A percentile compares a stretch with the other conserved stretches of the same genome.
These are phyloP conservation scores for Neogale vison DNA, from an alignment of 2,113 vertebrate species.

Conservation along the genomic window DNA sequence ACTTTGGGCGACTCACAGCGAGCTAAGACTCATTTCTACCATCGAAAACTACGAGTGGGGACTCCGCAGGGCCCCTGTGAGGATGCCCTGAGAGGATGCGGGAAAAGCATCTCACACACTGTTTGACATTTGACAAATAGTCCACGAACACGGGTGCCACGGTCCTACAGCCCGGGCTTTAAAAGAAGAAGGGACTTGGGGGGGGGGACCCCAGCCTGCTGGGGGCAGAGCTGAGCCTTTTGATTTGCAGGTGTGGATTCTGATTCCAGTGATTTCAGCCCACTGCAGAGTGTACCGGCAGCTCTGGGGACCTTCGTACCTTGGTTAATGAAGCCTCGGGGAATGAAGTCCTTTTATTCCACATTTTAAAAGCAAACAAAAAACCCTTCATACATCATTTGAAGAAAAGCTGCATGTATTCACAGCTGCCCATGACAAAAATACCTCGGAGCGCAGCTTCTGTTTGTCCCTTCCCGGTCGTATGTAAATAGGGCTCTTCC, in stretches of 20 bases:
- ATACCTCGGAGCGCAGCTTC: conserved; percentile 57
- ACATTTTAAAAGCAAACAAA: conserved; percentile 72
- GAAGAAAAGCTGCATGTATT: conserved; percentile 61
- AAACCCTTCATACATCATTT: conserved; percentile 68
- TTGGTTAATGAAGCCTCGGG: conserved; percentile 46
- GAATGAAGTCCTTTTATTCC: conserved; percentile 54
- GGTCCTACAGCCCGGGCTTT: neutral
- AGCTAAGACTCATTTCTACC: neutral
- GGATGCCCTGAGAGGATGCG: neutral
- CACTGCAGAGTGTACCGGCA: neutral
- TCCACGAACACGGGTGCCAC: neutral
- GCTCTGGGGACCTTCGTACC: conserved; percentile 11
- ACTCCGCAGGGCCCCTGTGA: neutral
- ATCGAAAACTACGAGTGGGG: neutral
- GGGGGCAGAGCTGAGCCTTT: neutral
- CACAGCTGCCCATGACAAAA: conserved; percentile 68
- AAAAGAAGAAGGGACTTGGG: neutral
- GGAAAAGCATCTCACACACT: neutral
- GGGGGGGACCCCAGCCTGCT: neutral
- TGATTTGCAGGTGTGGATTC: neutral
- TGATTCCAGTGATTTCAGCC: neutral
- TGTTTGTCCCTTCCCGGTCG: conserved; percentile 47
- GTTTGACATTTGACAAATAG: neutral
- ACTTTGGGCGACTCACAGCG: neutral
- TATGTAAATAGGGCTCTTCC: conserved; percentile 59